Conservation (phyloP, 2,113 vertebrate species). For the Nymphicus hollandicus region DNA sequence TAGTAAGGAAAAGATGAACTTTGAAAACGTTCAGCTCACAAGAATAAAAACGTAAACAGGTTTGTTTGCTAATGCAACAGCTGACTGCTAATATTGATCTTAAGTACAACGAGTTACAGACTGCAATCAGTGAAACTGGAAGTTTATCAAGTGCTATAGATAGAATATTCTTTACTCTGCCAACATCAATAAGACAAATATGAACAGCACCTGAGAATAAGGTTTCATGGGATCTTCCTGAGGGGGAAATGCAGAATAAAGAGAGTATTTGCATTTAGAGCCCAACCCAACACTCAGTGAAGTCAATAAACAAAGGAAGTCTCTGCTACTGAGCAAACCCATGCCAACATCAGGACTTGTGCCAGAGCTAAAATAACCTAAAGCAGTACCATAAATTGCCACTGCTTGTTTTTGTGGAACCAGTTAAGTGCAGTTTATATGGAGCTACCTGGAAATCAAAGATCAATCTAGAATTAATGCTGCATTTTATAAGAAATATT, state of each 20-base stretch:
- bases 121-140: not conserved
- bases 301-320: not conserved
- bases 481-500: not conserved
- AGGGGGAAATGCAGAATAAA: not conserved
- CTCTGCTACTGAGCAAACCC: not conserved
- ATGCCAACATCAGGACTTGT: not conserved
- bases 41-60: not conserved
- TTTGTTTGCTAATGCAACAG: not conserved
- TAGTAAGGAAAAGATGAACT: not conserved
- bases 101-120: not conserved
- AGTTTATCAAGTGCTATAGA: not conserved
- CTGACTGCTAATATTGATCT: not conserved
- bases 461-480: not conserved
- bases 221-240: not conserved
- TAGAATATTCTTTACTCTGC: not conserved
- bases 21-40: not conserved
- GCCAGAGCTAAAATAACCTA: not conserved
- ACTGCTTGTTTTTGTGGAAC: not conserved
- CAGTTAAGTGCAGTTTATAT: not conserved
- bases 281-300: not conserved
- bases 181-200: not conserved
- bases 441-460: not conserved
- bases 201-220: not conserved
- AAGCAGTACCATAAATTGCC: not conserved
- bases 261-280: not conserved